Evolutionary conservation across 2,888 invertebrate species (phyloP), one percentile per base, ranked within the genome.

Genomic region (Poecilobothrus nobilitatus): DNA sequence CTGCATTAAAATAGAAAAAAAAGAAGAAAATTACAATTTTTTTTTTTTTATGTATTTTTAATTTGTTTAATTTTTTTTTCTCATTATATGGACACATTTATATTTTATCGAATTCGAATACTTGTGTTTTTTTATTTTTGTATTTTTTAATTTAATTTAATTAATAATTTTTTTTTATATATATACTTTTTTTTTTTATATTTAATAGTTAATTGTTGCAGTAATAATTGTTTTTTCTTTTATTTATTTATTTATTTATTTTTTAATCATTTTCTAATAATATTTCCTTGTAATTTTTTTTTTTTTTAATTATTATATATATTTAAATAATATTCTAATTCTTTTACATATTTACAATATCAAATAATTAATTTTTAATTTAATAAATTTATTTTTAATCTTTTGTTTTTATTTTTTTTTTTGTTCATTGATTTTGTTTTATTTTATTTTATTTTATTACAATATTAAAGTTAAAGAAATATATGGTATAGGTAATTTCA

Each of bases 81-180:
- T 53, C 53, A 53, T 53, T 53, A 53, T 53, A 53, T 53, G 53
- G 53, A 53, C 53, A 53, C 53, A 53, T 53, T 53, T 53, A 53
- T 53, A 53, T 53, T 53, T 53, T 53, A 53, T 53, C 53, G 53
- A 53, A 53, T 53, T 53, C 53, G 53, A 53, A 53, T 53, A 53
- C 53, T 53, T 53, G n/a, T 53, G 9, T 53, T 53, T 53, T n/a
- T 18, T 53, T 18, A 12, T 53, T 53, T n/a, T 18, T 12, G 7
- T 53, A 15, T 53, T 53, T n/a, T 18, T 53, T 53, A 53, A 53
- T 53, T 53, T 12, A 53, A 53, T 15, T 53, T 53, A 53, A 53
- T 53, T 53, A 53, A 53, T 53, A 53, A 10, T 37, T 37, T 37
- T 34, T 34, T 34, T 44, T 10, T 44, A 44, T 53, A 53, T 53